Evolutionary conservation across 1,140 invertebrate genomes (phyloP).

Genomic region (Arion vulgaris): DNA sequence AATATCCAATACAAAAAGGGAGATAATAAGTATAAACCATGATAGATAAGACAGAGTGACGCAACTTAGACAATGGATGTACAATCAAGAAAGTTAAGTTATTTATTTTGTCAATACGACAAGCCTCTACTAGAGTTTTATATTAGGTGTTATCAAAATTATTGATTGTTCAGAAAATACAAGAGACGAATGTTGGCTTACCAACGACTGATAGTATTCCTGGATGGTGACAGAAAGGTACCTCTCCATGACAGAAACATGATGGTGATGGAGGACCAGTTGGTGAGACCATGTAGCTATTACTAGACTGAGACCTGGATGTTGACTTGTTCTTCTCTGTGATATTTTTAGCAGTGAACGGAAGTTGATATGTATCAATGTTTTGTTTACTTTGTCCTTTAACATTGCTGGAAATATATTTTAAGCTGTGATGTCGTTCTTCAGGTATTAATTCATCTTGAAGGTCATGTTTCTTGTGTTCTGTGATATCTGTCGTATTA

Average conservation of each 20-base stretch:
- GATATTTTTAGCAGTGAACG: neutral
- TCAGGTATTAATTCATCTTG: neutral
- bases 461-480: neutral
- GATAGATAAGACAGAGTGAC: no score
- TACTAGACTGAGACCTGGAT: neutral
- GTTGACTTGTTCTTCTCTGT: neutral
- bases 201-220: constrained; percentile 5
- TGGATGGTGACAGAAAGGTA: constrained; percentile 25
- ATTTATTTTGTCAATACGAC: no score
- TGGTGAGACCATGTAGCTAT: neutral
- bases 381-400: neutral
- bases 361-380: no score
- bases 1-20: no score
- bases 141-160: no score
- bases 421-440: neutral
- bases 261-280: neutral
- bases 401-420: neutral
- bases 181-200: no score
- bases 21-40: no score
- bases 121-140: no score
- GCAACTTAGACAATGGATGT: no score
- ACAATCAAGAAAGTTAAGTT: no score
- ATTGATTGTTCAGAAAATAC: no score
- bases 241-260: constrained; percentile 33
- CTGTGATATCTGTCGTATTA: neutral